phyloP scores from a whole-genome alignment of 2,888 invertebrate species.

The Cryptosula pallasiana region DNA sequence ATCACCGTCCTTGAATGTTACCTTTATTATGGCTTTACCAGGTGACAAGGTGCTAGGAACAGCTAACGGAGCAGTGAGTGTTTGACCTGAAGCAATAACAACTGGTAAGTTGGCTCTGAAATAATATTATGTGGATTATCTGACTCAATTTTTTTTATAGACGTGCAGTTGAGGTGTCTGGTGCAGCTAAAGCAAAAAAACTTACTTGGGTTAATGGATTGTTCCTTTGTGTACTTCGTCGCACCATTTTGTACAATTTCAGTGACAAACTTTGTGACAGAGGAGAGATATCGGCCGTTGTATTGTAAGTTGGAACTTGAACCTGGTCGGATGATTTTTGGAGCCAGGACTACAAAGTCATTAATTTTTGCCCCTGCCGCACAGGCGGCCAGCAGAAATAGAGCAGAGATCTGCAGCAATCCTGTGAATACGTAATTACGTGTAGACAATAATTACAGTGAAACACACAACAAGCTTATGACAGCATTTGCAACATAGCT shows the following conservation, averaged over 20 bases:
- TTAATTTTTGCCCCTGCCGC: not conserved
- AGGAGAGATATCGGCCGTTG: conserved; percentile 41
- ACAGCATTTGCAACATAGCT: no score
- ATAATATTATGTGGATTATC: not conserved
- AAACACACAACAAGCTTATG: no score
- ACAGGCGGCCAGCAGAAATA: not conserved
- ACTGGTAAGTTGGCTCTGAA: no score
- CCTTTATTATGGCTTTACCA: not conserved
- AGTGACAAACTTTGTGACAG: conserved; percentile 29
- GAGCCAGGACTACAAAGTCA: conserved; percentile 45
- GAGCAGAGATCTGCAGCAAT: not conserved
- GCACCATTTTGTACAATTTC: not conserved
- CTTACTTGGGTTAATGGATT: not conserved
- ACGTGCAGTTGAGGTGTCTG: no score
- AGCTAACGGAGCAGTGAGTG: not conserved
- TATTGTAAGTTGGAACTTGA: conserved; percentile 47
- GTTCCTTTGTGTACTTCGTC: not conserved
- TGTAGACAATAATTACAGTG: no score
- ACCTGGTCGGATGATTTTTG: conserved; percentile 48
- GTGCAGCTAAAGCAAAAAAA: no score
- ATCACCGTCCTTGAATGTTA: not conserved
- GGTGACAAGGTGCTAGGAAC: not conserved
- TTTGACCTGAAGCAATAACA: not conserved
- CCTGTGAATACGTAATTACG: no score
- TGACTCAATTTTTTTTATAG: no score